A percentile compares a stretch with the other conserved stretches of the same genome.
These are phyloP conservation scores for Mamestra brassicae DNA, from an alignment of 2,888 invertebrate species.

Conservation along the genomic window DNA sequence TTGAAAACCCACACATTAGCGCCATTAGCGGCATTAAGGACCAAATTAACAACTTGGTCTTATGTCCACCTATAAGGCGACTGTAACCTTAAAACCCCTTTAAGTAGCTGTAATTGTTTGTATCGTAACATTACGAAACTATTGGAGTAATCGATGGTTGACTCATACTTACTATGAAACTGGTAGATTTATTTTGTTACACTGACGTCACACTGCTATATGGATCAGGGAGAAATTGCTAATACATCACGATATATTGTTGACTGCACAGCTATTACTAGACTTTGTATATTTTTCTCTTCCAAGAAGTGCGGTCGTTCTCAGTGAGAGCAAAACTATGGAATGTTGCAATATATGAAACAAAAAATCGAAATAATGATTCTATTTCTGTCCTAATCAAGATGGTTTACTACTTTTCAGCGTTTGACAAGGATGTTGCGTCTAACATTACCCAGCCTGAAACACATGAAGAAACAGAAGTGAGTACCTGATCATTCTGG, in stretches of 20 bases:
- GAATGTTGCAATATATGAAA: constrained; percentile 13
- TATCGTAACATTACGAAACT: constrained; percentile 40
- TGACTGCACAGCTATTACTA: constrained; percentile 17
- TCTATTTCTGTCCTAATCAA: constrained; percentile 62
- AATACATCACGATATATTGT: constrained; percentile 29
- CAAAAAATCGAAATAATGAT: constrained; percentile 7
- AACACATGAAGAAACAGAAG: neutral
- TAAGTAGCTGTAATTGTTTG: constrained; percentile 1
- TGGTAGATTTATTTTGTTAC: constrained; percentile 58
- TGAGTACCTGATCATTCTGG: constrained; percentile 86
- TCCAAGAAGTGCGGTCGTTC: constrained; percentile 12
- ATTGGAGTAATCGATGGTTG: constrained; percentile 47
- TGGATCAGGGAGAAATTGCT: constrained; percentile 56
- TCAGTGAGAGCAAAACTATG: neutral
- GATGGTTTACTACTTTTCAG: constrained; percentile 21
- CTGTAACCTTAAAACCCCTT: constrained; percentile 2
- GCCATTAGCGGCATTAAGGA: constrained; percentile 4
- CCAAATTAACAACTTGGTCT: constrained; percentile 17
- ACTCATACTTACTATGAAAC: constrained; percentile 56
- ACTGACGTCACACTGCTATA: constrained; percentile 59
- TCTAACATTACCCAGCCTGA: neutral
- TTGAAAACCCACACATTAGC: neutral
- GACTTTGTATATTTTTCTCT: constrained; percentile 15
- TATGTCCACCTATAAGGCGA: neutral
- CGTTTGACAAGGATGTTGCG: neutral